phyloP scores from a whole-genome alignment of 2,888 invertebrate genomes.

The Synanthedon tipuliformis region DNA sequence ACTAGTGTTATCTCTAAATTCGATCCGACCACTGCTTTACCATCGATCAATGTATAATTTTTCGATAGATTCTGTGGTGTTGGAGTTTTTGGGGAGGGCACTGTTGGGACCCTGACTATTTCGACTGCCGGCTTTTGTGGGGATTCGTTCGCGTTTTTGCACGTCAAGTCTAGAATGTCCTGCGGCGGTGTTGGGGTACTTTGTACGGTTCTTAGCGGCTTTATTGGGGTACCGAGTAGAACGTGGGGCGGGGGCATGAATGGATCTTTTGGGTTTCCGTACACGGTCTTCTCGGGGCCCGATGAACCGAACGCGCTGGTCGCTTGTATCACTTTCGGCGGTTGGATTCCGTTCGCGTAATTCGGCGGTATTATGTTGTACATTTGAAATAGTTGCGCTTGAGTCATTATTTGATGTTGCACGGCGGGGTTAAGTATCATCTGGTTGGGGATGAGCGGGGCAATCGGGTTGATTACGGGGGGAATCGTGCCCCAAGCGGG shows the following conservation, averaged over 20 bases:
- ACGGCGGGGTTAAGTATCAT: constrained; percentile 46
- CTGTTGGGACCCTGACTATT: constrained; percentile 64
- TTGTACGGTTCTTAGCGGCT: constrained; percentile 26
- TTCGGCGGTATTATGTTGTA: constrained; percentile 44
- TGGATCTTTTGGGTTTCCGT: constrained; percentile 80
- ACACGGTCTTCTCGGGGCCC: constrained; percentile 72
- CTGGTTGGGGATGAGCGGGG: constrained; percentile 11
- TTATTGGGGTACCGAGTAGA: constrained; percentile 50
- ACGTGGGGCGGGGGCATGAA: constrained; percentile 68
- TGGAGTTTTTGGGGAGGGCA: constrained; percentile 47
- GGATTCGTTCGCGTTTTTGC: constrained; percentile 41
- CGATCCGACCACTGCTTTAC: constrained; percentile 66
- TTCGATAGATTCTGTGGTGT: constrained; percentile 45
- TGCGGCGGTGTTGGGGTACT: constrained; percentile 41
- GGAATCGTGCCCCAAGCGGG: constrained; percentile 15
- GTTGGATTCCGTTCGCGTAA: constrained; percentile 35
- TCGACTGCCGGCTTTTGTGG: constrained; percentile 60
- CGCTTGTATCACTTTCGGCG: constrained; percentile 73
- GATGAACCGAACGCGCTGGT: constrained; percentile 73
- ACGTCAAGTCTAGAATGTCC: constrained; percentile 76
- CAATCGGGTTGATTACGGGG: constrained; percentile 17
- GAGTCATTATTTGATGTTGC: constrained; percentile 60
- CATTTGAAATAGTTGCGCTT: constrained; percentile 56
- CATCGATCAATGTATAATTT: constrained; percentile 51
- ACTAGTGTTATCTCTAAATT: constrained; percentile 81